Evolutionary conservation across 1,140 invertebrate genomes (phyloP).

Genomic region (Apis laboriosa): DNA sequence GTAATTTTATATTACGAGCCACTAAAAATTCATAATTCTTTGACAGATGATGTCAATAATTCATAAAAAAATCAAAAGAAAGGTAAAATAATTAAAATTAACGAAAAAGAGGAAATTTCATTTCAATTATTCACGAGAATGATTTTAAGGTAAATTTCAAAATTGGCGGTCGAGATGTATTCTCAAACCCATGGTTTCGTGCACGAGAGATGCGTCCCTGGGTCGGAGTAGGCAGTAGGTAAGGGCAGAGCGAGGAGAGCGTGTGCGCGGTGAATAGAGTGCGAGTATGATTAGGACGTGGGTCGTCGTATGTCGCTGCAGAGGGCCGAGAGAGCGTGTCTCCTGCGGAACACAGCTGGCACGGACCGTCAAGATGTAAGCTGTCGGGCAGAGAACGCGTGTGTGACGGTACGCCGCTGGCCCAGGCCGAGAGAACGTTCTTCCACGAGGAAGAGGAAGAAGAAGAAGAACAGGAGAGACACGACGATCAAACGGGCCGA

Average conservation of each 20-base stretch:
- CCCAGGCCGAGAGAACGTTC: slow-evolving; percentile 33
- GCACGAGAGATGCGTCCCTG: slow-evolving; percentile 7
- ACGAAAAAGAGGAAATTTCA: too few relatives aligned
- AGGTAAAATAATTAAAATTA: too few relatives aligned
- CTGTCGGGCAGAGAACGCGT: slow-evolving; percentile 24
- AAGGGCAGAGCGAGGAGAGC: slow-evolving; percentile 27
- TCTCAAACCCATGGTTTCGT: too few relatives aligned
- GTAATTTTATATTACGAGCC: too few relatives aligned
- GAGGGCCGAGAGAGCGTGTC: slow-evolving; percentile 57
- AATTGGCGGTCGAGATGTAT: neutral
- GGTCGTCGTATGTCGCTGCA: slow-evolving; percentile 47
- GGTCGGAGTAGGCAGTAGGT: slow-evolving; percentile 3
- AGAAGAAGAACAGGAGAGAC: neutral
- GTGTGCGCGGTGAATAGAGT: slow-evolving; percentile 40
- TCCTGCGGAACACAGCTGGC: slow-evolving; percentile 54
- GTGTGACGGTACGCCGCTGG: slow-evolving; percentile 43
- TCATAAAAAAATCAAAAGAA: neutral
- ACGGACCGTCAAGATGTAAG: slow-evolving; percentile 61
- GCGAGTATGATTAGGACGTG: slow-evolving; percentile 52
- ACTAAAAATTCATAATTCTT: too few relatives aligned
- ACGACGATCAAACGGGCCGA: slow-evolving; percentile 11
- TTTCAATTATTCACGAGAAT: neutral
- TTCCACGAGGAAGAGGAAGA: neutral
- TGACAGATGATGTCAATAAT: too few relatives aligned
- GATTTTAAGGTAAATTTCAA: neutral